Conservation (phyloP, 2,888 invertebrate species). For the Acleris holmiana region DNA sequence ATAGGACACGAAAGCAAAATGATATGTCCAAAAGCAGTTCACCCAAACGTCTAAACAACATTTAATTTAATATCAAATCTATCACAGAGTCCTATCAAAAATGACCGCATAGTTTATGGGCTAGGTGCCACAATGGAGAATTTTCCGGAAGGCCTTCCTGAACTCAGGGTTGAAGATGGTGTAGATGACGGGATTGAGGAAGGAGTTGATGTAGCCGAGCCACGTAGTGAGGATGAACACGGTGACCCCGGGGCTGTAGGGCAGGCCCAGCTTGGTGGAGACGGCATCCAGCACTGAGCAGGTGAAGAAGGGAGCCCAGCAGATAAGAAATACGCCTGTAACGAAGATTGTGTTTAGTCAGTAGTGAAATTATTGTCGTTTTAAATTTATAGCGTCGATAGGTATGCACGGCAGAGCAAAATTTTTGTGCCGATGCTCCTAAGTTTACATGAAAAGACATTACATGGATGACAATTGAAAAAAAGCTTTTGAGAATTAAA, state of each 20-base stretch:
- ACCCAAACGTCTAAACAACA: too few relatives aligned
- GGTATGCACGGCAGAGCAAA: too few relatives aligned
- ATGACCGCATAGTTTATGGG: constrained; percentile 73
- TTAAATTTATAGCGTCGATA: too few relatives aligned
- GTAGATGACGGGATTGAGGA: constrained; percentile 96
- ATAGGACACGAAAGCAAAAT: too few relatives aligned
- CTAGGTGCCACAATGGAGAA: constrained; percentile 89
- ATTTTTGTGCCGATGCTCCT: too few relatives aligned
- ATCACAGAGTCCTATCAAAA: constrained; percentile 40
- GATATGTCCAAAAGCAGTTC: too few relatives aligned
- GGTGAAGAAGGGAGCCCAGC: constrained; percentile 99
- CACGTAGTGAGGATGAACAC: constrained; percentile 97
- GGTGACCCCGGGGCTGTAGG: constrained; percentile 93
- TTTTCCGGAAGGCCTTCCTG: constrained; percentile 97
- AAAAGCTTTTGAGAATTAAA: too few relatives aligned
- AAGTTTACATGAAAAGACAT: too few relatives aligned
- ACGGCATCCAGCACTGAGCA: constrained; percentile 98
- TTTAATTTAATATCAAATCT: constrained; percentile 2
- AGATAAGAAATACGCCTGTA: constrained; percentile 97
- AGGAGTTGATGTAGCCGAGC: constrained; percentile 98
- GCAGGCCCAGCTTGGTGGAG: constrained; percentile 92
- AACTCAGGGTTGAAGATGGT: constrained; percentile 99
- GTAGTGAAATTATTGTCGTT: background rate
- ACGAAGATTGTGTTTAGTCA: background rate
- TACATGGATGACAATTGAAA: too few relatives aligned